Evolutionary conservation across 1,140 invertebrate species (phyloP).

Genomic region (Formica selysi): DNA sequence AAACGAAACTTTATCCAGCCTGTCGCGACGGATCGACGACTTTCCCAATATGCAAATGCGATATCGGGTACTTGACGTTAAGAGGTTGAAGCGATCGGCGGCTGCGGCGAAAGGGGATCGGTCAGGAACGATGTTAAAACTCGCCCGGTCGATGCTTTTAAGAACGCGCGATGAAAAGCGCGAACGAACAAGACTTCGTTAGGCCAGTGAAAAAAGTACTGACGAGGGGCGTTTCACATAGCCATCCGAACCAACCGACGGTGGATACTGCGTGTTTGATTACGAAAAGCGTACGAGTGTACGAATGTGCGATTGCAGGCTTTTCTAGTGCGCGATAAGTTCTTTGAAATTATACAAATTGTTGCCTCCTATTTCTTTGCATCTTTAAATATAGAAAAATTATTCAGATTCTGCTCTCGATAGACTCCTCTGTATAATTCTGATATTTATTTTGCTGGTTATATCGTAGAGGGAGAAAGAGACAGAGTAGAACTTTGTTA

Average conservation of each 20-base stretch:
- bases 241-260: not conserved
- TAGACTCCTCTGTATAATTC: not conserved
- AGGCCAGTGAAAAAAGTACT: conserved; percentile 41
- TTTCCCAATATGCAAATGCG: conserved; percentile 54
- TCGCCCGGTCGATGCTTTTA: conserved; percentile 26
- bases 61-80: conserved; percentile 39
- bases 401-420: not conserved
- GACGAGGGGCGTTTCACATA: conserved; percentile 45
- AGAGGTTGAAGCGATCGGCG: conserved; percentile 5
- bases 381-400: not conserved
- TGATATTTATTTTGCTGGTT: not conserved
- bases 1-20: conserved; percentile 30
- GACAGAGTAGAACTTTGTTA: not conserved
- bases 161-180: conserved; percentile 26
- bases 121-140: conserved; percentile 16
- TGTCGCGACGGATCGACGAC: conserved; percentile 34
- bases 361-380: not conserved
- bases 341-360: not conserved
- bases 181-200: conserved; percentile 71
- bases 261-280: not conserved
- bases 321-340: not conserved
- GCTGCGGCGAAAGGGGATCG: not conserved
- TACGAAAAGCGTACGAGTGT: not conserved
- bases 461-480: not conserved
- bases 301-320: not conserved